Base-by-base conservation (phyloP, 2,888 invertebrate genomes). In the Coenonympha arcania region DNA sequence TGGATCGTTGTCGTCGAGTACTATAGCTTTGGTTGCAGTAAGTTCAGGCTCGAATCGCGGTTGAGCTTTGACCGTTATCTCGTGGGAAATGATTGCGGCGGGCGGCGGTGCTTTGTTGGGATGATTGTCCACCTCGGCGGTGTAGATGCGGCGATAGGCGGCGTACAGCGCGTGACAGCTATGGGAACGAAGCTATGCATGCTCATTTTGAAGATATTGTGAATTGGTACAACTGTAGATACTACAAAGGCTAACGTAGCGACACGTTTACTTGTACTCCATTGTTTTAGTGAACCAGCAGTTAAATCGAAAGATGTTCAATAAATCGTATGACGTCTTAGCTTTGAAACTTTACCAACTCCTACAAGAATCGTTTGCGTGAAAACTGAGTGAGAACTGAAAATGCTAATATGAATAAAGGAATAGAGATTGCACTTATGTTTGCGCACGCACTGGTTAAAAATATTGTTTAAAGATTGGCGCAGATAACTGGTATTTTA, bases 71-170 rank as follows among this genome's bases (percentile, higher is more conserved):
- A 80, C 85, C 84, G 85, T 84, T 86, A 86, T 76, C 79, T 77
- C 85, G 85, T 86, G 85, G 85, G 85, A 86, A 84, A 80, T 79
- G 79, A 80, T 81, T 79, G 80, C 79, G 71, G 77, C 70, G 68
- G 68, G 67, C 68, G 76, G 78, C 71, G 71, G 76, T 72, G 78
- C 84, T 85, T 86, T 86, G 85, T 85, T 86, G 83, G 79, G 83
- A 77, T 79, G 83, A 84, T 81, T 85, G 85, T 86, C 84, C 85
- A 83, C 83, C 69, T 71, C 76, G 73, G 76, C 74, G 75, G 76
- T 74, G 79, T 80, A 85, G 85, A 85, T 85, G 79, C 64, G 67
- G 69, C 78, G 85, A 85, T 86, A 86, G 73, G 69, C 74, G 63
- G 69, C 59, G 63, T 57, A 26, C 52, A 64, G 68, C 71, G 66